Percentiles rank a stretch among this genome's conserved stretches.
phyloP scores from a whole-genome alignment of 2,113 vertebrate genomes.

The Megaceryle torquata region DNA sequence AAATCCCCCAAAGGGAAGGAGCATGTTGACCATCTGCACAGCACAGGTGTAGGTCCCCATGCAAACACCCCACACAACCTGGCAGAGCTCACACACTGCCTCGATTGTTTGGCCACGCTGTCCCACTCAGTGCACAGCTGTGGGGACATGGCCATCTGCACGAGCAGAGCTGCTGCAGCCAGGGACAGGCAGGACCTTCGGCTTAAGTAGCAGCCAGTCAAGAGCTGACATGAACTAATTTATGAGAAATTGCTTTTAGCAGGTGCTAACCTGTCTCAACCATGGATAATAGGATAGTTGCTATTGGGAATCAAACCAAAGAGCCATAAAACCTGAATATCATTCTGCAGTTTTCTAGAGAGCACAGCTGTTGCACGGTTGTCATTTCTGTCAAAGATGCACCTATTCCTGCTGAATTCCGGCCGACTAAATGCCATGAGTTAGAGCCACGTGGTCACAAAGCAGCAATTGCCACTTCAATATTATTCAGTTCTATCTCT shows the following conservation, averaged over 20 bases:
- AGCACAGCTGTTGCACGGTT: constrained; percentile 72
- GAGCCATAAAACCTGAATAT: constrained; percentile 36
- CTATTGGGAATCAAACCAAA: constrained; percentile 46
- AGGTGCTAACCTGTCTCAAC: constrained; percentile 78
- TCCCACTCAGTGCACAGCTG: constrained; percentile 48
- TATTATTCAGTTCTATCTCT: background rate
- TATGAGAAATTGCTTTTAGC: constrained; percentile 74
- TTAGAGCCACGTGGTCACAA: background rate
- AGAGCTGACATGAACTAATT: constrained; percentile 68
- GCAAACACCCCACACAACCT: background rate
- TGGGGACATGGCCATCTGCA: constrained; percentile 58
- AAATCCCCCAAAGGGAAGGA: background rate
- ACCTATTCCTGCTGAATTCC: constrained; percentile 12
- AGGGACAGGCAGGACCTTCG: background rate
- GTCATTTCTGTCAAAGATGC: background rate
- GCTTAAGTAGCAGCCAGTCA: constrained; percentile 16
- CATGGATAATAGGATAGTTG: constrained; percentile 59
- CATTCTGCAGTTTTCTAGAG: constrained; percentile 20
- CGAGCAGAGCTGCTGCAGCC: background rate
- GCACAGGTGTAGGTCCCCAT: constrained; percentile 60
- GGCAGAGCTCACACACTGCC: constrained; percentile 63
- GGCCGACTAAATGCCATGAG: background rate
- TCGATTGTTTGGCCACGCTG: constrained; percentile 42
- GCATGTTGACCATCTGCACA: constrained; percentile 49
- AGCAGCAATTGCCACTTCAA: background rate